phyloP scores from a whole-genome alignment of 2,113 vertebrate species.

The Pluvianellus socialis region DNA sequence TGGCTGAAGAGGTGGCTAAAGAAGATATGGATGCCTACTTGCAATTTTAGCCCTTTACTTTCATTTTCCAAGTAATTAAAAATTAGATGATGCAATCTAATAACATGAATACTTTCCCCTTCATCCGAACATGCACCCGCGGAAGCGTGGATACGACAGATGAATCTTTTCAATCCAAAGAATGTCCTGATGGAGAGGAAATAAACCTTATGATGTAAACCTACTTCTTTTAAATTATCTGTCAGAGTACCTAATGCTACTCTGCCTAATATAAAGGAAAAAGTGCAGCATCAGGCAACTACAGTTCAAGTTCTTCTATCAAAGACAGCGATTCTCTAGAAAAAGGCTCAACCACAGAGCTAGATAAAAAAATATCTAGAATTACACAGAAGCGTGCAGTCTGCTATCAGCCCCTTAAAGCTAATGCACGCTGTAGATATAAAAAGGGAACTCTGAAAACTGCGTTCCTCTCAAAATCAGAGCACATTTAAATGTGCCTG shows the following conservation, averaged over 20 bases:
- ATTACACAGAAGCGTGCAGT: not conserved
- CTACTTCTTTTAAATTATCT: not conserved
- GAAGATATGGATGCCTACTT: not conserved
- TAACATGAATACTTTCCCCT: not conserved
- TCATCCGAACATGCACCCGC: not conserved
- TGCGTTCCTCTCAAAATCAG: accelerated
- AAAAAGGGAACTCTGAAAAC: not conserved
- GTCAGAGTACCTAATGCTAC: not conserved
- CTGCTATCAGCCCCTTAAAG: not conserved
- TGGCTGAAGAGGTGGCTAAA: not conserved
- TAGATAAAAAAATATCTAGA: not conserved
- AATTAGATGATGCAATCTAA: not conserved
- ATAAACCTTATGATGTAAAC: not conserved
- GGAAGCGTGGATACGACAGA: accelerated
- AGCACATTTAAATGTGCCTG: not conserved
- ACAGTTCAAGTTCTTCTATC: not conserved
- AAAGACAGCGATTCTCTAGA: not conserved
- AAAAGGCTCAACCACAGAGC: not conserved
- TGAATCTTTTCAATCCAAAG: not conserved
- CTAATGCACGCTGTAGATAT: accelerated
- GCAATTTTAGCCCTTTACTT: not conserved
- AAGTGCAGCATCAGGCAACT: not conserved
- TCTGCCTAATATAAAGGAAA: not conserved
- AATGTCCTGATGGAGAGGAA: not conserved
- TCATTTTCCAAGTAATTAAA: not conserved